Percentiles rank a stretch among this genome's conserved stretches.
Conservation (phyloP, 2,113 vertebrate genomes). For the Hepsetus odoe region DNA sequence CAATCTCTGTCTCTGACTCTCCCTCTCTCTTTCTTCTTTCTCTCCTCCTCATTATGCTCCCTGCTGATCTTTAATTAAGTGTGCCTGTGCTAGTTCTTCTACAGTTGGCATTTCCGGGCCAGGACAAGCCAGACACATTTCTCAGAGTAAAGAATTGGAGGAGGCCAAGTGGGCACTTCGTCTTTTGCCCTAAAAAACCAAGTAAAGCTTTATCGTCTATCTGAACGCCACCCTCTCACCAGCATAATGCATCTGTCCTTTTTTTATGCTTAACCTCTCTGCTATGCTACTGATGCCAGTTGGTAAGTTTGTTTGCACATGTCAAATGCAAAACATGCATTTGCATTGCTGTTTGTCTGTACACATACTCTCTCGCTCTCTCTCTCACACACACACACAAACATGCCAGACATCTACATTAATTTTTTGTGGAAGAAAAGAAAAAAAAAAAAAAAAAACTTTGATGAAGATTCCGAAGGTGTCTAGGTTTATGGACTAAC, state of each 20-base stretch:
- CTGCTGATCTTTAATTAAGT: constrained; percentile 29
- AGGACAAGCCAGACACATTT: constrained; percentile 7
- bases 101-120: constrained; percentile 4
- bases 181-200: neutral
- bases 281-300: constrained; percentile 2
- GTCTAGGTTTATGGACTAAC: too few species aligned
- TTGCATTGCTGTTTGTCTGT: too few species aligned
- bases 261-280: neutral
- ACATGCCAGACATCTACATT: too few species aligned
- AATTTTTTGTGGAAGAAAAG: too few species aligned
- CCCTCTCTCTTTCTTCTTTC: constrained; percentile 12
- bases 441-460: too few species aligned
- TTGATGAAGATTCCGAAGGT: too few species aligned
- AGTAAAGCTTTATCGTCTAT: neutral
- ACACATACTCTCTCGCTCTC: too few species aligned
- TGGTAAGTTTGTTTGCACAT: constrained; percentile 15
- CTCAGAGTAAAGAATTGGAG: constrained; percentile 3
- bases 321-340: neutral
- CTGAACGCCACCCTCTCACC: neutral
- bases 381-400: too few species aligned
- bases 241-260: neutral
- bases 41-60: neutral
- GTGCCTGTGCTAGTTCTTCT: constrained; percentile 26
- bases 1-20: constrained; percentile 4
- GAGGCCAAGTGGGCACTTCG: neutral